A percentile compares a stretch with the other conserved stretches of the same genome.
Evolutionary conservation across 2,797 vertebrate species (phyloP).

Genomic region (Otolemur crassicaudatus): DNA sequence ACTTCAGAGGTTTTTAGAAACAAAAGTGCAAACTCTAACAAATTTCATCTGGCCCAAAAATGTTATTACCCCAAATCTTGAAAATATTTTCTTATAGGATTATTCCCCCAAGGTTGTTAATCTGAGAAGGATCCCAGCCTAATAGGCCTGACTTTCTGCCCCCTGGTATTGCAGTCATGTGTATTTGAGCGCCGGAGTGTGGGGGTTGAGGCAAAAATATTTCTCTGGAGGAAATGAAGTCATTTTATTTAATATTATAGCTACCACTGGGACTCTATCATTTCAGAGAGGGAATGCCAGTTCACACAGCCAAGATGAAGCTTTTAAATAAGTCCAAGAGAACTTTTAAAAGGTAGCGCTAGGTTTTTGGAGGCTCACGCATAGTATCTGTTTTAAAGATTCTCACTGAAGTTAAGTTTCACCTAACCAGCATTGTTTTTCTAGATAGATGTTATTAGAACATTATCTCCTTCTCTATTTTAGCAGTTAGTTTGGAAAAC

Average conservation of each 20-base stretch:
- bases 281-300: conserved; percentile 71
- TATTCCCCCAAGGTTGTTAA: conserved; percentile 83
- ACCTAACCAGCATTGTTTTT: not conserved
- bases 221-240: conserved; percentile 86
- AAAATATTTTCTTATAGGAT: conserved; percentile 84
- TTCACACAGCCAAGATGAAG: conserved; percentile 58
- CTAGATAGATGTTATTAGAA: not conserved
- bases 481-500: not conserved
- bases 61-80: conserved; percentile 84
- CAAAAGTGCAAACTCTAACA: conserved; percentile 83
- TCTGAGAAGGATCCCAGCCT: conserved; percentile 80
- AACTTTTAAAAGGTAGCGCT: conserved; percentile 42
- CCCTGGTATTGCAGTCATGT: conserved; percentile 60
- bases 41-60: conserved; percentile 83
- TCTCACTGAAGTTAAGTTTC: conserved; percentile 43
- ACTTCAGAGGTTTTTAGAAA: conserved; percentile 83
- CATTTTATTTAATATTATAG: conserved; percentile 78
- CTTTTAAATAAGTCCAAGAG: conserved; percentile 15
- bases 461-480: not conserved
- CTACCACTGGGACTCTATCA: conserved; percentile 39
- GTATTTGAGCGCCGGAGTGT: conserved; percentile 63
- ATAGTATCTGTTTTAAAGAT: not conserved
- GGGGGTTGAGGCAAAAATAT: conserved; percentile 71
- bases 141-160: conserved; percentile 82
- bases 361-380: not conserved